phyloP scores from a whole-genome alignment of 2,888 invertebrate genomes.

The Sclerodermus sp. region DNA sequence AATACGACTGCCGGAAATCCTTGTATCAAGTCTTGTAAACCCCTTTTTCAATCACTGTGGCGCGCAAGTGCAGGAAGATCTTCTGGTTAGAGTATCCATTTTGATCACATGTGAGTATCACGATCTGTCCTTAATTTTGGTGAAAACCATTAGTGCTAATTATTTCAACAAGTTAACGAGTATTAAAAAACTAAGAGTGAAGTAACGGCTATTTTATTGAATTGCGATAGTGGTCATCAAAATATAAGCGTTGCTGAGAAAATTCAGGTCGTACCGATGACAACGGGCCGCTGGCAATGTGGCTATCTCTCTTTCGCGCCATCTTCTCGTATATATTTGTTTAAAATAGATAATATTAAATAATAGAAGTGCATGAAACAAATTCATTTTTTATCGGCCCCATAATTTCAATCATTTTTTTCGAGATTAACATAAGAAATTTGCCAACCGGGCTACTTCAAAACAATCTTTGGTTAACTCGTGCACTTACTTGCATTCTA shows the following conservation, averaged over 20 bases:
- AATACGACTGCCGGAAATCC: constrained; percentile 30
- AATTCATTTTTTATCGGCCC: neutral
- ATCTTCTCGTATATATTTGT: constrained; percentile 57
- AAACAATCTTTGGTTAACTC: constrained; percentile 37
- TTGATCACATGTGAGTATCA: constrained; percentile 86
- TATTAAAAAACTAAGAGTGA: constrained; percentile 34
- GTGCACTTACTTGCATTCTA: too few relatives aligned
- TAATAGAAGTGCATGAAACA: constrained; percentile 1
- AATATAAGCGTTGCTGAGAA: neutral
- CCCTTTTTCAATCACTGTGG: constrained; percentile 59
- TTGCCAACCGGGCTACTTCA: neutral
- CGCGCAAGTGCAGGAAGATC: constrained; percentile 74
- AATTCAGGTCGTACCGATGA: constrained; percentile 27
- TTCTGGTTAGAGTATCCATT: constrained; percentile 87
- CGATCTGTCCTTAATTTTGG: constrained; percentile 50
- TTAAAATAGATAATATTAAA: constrained; percentile 22
- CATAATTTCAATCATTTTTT: neutral
- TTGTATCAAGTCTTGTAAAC: constrained; percentile 44
- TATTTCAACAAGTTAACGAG: constrained; percentile 26
- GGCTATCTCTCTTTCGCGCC: constrained; percentile 58
- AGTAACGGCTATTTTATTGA: constrained; percentile 23
- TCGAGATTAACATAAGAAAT: neutral
- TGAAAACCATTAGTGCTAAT: constrained; percentile 43
- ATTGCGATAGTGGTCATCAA: constrained; percentile 1
- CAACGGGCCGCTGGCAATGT: constrained; percentile 43